Evolutionary conservation across 2,888 invertebrate species (phyloP).

Genomic region (Pandemis heparana): DNA sequence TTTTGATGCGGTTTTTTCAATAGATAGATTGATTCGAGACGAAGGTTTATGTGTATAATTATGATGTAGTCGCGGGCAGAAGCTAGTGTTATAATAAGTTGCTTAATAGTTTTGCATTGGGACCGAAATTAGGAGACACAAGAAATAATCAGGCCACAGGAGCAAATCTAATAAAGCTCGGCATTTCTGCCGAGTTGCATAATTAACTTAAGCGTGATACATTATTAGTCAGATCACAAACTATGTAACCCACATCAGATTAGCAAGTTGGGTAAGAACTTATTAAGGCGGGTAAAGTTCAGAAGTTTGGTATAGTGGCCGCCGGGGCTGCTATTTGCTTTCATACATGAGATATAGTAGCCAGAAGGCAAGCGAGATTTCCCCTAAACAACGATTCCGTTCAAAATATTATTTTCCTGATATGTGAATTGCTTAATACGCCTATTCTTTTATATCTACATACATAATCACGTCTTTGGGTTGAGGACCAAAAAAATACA

Average conservation of each 20-base stretch:
- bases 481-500: too few relatives aligned
- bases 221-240: conserved; percentile 35
- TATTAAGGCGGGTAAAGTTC: conserved; percentile 12
- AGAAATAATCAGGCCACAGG: not conserved
- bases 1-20: too few relatives aligned
- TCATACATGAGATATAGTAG: not conserved
- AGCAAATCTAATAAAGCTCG: conserved; percentile 5
- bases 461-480: too few relatives aligned
- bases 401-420: not conserved
- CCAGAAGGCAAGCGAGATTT: not conserved
- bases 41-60: too few relatives aligned
- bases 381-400: not conserved
- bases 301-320: conserved; percentile 8
- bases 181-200: conserved; percentile 13
- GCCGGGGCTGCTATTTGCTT: not conserved
- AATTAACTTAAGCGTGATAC: conserved; percentile 26
- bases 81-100: too few relatives aligned
- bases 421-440: not conserved
- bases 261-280: conserved; percentile 30
- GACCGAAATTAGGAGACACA: not conserved
- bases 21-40: too few relatives aligned
- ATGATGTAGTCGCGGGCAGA: too few relatives aligned
- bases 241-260: conserved; percentile 28
- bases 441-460: not conserved
- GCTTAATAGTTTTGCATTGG: not conserved